Evolutionary conservation across 2,113 vertebrate genomes (phyloP).

Genomic region (Hippocampus guttulatus): DNA sequence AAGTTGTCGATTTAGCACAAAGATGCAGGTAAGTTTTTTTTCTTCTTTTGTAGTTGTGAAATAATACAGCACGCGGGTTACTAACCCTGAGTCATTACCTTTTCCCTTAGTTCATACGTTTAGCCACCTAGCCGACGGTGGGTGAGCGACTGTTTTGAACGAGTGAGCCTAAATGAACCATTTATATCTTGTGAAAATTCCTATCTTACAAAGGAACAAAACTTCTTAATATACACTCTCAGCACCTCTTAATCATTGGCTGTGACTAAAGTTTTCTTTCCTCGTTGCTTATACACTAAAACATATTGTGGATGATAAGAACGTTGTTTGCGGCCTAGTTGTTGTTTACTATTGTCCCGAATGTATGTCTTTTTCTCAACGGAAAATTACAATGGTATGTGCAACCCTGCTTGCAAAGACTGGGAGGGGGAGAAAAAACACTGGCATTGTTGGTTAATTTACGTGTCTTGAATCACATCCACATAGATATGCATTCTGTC

Average conservation of each 20-base stretch:
- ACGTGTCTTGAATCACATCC: no score
- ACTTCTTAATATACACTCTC: no score
- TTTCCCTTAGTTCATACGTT: neutral
- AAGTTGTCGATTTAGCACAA: neutral
- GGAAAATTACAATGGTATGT: no score
- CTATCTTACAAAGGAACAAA: neutral
- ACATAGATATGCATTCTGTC: no score
- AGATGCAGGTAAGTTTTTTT: slow-evolving; percentile 55
- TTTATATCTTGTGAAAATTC: neutral
- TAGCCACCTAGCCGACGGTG: slow-evolving; percentile 8
- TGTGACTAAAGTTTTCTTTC: neutral
- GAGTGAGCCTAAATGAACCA: neutral
- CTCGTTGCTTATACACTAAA: neutral
- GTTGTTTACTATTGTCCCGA: neutral
- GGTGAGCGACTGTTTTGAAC: neutral
- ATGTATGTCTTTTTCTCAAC: neutral
- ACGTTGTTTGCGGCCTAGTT: neutral
- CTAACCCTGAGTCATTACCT: neutral
- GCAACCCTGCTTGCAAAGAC: no score
- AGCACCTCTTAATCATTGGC: no score
- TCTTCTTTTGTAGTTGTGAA: neutral
- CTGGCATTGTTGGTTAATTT: no score
- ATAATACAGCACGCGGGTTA: accelerated
- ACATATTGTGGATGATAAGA: no score
- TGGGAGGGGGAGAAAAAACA: no score